Percentiles rank a stretch among this genome's conserved stretches.
Conservation (phyloP, 2,113 vertebrate species). For the Arvicanthis niloticus region DNA sequence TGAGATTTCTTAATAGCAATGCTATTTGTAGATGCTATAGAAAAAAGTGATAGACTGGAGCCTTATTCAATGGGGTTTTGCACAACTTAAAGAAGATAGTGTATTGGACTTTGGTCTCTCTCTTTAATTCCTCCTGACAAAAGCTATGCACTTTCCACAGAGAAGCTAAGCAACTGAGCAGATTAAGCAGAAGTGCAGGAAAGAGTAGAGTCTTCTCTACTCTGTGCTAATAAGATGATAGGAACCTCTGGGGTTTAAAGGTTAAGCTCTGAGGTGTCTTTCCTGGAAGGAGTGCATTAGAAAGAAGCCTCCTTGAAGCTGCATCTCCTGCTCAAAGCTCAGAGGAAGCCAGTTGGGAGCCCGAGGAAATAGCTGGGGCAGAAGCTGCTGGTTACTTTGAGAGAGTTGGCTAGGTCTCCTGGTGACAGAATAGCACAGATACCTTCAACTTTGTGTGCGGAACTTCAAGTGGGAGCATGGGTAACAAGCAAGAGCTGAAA, state of each 20-base stretch:
- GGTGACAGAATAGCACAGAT: background rate
- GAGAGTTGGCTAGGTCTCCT: background rate
- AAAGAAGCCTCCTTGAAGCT: background rate
- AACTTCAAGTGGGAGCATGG: background rate
- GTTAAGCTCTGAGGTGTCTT: constrained; percentile 36
- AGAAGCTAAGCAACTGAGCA: constrained; percentile 61
- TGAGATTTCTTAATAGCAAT: constrained; percentile 22
- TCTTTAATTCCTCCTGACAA: constrained; percentile 41
- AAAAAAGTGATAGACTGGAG: background rate
- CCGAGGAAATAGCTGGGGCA: background rate
- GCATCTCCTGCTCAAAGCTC: background rate
- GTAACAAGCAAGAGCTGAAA: background rate
- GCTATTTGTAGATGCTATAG: constrained; percentile 22
- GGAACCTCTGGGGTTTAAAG: constrained; percentile 61
- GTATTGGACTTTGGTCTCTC: background rate
- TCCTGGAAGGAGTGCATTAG: background rate
- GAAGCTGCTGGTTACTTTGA: background rate
- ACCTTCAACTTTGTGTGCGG: background rate
- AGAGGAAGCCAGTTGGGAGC: background rate
- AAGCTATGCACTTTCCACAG: constrained; percentile 52
- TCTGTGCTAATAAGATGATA: constrained; percentile 59
- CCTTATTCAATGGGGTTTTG: constrained; percentile 28
- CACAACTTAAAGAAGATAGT: constrained; percentile 50
- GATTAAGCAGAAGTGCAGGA: constrained; percentile 53
- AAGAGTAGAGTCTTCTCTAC: constrained; percentile 54